Evolutionary conservation across 2,888 invertebrate genomes (phyloP).

Genomic region (Meganola albula): DNA sequence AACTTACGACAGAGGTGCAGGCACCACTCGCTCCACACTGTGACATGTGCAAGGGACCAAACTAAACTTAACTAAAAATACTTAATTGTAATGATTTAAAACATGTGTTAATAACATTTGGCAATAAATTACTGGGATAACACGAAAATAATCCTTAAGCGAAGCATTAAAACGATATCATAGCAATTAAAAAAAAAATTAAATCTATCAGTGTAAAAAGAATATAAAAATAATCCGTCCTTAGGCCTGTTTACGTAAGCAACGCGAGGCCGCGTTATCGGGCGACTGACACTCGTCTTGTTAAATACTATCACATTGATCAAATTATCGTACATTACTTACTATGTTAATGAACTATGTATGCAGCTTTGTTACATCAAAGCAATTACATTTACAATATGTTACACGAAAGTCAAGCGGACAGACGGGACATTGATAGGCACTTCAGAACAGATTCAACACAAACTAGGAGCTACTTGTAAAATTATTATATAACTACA

Average conservation of each 20-base stretch:
- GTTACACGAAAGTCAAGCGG: constrained; percentile 61
- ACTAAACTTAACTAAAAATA: constrained; percentile 49
- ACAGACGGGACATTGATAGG: constrained; percentile 63
- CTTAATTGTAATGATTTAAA: constrained; percentile 41
- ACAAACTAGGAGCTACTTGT: constrained; percentile 41
- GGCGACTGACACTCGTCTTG: constrained; percentile 15
- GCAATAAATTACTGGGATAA: constrained; percentile 76
- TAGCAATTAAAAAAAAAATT: constrained; percentile 43
- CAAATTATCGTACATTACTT: constrained; percentile 48
- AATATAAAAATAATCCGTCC: constrained; percentile 51
- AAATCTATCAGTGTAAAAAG: constrained; percentile 52
- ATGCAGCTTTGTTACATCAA: constrained; percentile 62
- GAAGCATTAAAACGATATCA: constrained; percentile 56
- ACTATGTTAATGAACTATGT: constrained; percentile 48
- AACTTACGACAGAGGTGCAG: constrained; percentile 39
- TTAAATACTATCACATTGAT: constrained; percentile 49
- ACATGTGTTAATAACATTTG: constrained; percentile 73
- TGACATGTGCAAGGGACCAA: constrained; percentile 28
- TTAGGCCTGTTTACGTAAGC: constrained; percentile 41
- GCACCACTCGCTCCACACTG: constrained; percentile 10
- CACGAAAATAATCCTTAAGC: constrained; percentile 64
- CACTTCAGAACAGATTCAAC: constrained; percentile 66
- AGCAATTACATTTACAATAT: constrained; percentile 66
- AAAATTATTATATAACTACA: constrained; percentile 44
- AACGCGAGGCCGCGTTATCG: constrained; percentile 16